These are phyloP conservation scores for Oophaga pumilio DNA, from an alignment of 2,113 vertebrate species.

Conservation along the genomic window DNA sequence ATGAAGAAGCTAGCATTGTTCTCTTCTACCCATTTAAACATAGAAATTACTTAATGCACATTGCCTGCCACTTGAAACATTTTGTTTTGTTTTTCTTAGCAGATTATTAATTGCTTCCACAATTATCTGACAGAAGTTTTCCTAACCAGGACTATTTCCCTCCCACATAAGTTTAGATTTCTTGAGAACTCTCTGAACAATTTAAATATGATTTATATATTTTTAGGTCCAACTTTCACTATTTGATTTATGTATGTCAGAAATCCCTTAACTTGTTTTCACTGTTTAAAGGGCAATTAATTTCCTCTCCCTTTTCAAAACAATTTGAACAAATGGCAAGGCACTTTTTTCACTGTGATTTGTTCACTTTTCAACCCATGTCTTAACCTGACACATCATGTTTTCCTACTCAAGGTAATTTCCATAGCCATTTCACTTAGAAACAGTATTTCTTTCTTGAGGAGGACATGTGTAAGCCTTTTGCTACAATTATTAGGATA, in stretches of 20 bases:
- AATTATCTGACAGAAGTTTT: not conserved
- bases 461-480: no score
- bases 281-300: slow-evolving; percentile 29
- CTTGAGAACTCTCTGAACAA: slow-evolving; percentile 49
- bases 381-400: not conserved
- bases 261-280: slow-evolving; percentile 42
- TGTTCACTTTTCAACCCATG: slow-evolving; percentile 11
- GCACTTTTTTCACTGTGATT: not conserved
- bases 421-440: not conserved
- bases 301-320: slow-evolving; percentile 32
- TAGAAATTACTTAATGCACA: not conserved
- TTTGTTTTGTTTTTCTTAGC: not conserved
- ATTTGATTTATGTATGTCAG: slow-evolving; percentile 18
- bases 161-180: slow-evolving; percentile 46
- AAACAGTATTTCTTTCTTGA: not conserved
- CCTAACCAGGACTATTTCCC: slow-evolving; percentile 40
- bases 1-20: not conserved
- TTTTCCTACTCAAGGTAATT: slow-evolving; percentile 28
- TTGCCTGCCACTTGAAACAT: not conserved
- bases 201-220: slow-evolving; percentile 26
- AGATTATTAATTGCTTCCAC: slow-evolving; percentile 35
- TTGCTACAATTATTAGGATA: no score
- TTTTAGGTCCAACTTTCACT: slow-evolving; percentile 36
- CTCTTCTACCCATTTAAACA: not conserved
- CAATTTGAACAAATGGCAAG: slow-evolving; percentile 26